These are phyloP conservation scores for Coreoperca whiteheadi DNA, from an alignment of 2,113 vertebrate species.

Conservation along the genomic window DNA sequence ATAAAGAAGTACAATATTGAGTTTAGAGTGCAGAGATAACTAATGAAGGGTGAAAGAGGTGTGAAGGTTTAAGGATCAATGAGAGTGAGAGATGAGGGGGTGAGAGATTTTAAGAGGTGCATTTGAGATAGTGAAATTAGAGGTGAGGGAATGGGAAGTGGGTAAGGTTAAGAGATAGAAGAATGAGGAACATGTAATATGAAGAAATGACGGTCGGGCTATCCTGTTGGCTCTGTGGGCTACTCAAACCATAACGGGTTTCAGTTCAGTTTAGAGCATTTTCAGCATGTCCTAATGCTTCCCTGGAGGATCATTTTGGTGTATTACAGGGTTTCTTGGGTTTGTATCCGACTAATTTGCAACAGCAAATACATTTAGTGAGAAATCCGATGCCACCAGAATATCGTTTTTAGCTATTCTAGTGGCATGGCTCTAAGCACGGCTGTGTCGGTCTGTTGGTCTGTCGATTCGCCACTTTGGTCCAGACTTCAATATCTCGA, in stretches of 20 bases:
- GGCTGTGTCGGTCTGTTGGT: too few species aligned
- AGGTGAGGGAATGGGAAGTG: constrained; percentile 50
- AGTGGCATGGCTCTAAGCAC: too few species aligned
- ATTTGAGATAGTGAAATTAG: constrained; percentile 73
- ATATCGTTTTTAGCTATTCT: too few species aligned
- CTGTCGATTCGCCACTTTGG: background rate
- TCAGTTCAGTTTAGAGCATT: background rate
- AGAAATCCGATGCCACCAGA: too few species aligned
- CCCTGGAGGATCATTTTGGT: background rate
- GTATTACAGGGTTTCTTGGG: background rate
- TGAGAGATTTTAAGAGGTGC: constrained; percentile 63
- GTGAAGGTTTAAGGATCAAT: constrained; percentile 70
- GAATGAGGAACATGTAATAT: constrained; percentile 44
- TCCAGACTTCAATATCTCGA: background rate
- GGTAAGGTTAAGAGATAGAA: constrained; percentile 55
- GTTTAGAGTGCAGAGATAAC: constrained; percentile 66
- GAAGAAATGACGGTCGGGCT: constrained; percentile 31
- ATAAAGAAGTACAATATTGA: constrained; percentile 52
- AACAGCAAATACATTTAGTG: too few species aligned
- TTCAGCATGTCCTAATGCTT: background rate
- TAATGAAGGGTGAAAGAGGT: constrained; percentile 63
- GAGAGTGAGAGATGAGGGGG: constrained; percentile 51
- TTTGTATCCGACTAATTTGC: too few species aligned
- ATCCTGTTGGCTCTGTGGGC: constrained; percentile 23
- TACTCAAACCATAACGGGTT: background rate